These are phyloP conservation scores for Leptinotarsa texana DNA, from an alignment of 1,140 invertebrate genomes.

Conservation along the genomic window DNA sequence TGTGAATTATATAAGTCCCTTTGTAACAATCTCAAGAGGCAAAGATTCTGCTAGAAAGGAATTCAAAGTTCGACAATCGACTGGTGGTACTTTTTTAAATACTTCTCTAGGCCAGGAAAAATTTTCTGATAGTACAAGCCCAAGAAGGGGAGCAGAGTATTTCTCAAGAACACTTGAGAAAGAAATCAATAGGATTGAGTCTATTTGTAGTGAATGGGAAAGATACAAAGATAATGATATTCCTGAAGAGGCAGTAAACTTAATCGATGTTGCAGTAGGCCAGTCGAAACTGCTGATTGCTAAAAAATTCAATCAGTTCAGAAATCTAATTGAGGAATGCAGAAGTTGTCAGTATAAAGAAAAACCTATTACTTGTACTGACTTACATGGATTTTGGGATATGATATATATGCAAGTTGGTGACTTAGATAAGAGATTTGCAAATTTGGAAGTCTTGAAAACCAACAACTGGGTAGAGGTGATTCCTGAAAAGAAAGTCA, in stretches of 20 bases:
- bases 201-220: slow-evolving; percentile 41
- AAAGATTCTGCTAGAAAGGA: slow-evolving; percentile 46
- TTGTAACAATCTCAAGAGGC: slow-evolving; percentile 50
- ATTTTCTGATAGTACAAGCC: slow-evolving; percentile 31
- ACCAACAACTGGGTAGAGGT: slow-evolving; percentile 61
- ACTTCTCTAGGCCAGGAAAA: background rate
- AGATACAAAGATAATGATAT: slow-evolving; percentile 45
- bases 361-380: slow-evolving; percentile 61
- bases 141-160: slow-evolving; percentile 52
- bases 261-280: slow-evolving; percentile 69
- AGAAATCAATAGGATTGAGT: slow-evolving; percentile 58
- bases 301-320: slow-evolving; percentile 72
- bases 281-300: slow-evolving; percentile 69
- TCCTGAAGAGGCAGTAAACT: slow-evolving; percentile 59
- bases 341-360: slow-evolving; percentile 56
- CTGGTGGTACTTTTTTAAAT: background rate
- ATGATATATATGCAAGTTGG: slow-evolving; percentile 68
- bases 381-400: slow-evolving; percentile 79
- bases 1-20: slow-evolving; percentile 48
- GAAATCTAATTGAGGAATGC: slow-evolving; percentile 66
- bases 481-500: slow-evolving; percentile 38
- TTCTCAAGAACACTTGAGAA: slow-evolving; percentile 59
- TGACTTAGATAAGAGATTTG: slow-evolving; percentile 62
- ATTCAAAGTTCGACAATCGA: slow-evolving; percentile 32
- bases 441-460: slow-evolving; percentile 58